Base-by-base conservation (phyloP, 1,140 invertebrate species). In the Agraylea sexmaculata region DNA sequence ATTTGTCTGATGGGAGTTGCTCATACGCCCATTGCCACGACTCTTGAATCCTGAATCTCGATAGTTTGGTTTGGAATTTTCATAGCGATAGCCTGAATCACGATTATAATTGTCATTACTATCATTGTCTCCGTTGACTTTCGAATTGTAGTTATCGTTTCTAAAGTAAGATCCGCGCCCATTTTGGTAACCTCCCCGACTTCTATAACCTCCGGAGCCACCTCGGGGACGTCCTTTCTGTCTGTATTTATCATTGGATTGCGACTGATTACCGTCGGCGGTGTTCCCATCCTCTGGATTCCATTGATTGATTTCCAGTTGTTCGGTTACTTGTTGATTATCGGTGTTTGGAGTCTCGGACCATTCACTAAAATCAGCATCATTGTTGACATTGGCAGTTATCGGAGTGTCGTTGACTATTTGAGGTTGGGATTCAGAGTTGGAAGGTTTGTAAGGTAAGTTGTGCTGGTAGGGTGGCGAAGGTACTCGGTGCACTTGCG, bases 101-200 rank as follows among this genome's bases (percentile, higher is more conserved):
- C 62, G 59, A 32, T 64, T 64, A 43, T 64, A 63, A n/a, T 52
- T 53, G 23, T 64, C 62, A 19, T 56, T 55, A 29, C 57, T 55
- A 11, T 13, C 34, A 22, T 40, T 27, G 27, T 22, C 19, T n/a
- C 40, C 45, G 17, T 42, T 47, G 4, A 30, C 57, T 39, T 59
- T 55, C 13, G 45, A 38, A 27, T 43, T 42, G n/a, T 44, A 23
- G 4, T 49, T 40, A 19, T 44, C 42, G 27, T 27, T 45, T 33
- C 44, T 43, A 36, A 41, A 46, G 17, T 46, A 45, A n/a, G 37
- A 36, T 2, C 45, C 42, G 19, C 46, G 32, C 11, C 40, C 44
- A 29, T 50, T 50, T 16, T 46, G 48, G 23, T 50, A 44, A 12
- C 35, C 37, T n/a, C 46, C 43, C 16, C 48, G 41, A 16, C 42